Evolutionary conservation across 2,888 invertebrate genomes (phyloP).

Genomic region (Spilarctia lutea): DNA sequence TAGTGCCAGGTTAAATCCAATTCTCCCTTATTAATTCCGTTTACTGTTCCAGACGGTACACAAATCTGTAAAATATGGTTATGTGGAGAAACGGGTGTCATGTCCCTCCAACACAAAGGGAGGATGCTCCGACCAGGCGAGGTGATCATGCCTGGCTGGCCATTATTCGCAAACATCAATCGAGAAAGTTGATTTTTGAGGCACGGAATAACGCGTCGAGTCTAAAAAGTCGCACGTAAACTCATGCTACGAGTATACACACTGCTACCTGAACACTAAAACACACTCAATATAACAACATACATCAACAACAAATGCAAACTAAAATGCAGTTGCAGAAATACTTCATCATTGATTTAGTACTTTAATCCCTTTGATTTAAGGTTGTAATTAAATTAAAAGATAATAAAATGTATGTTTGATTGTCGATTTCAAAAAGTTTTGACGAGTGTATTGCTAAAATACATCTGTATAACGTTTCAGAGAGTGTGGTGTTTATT

Average conservation of each 20-base stretch:
- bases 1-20: too few species aligned
- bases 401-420: conserved; percentile 31
- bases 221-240: conserved; percentile 28
- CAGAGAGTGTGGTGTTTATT: conserved; percentile 57
- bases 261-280: conserved; percentile 54
- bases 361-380: conserved; percentile 33
- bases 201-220: too few species aligned
- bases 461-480: conserved; percentile 52
- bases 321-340: conserved; percentile 28
- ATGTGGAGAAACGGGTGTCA: too few species aligned
- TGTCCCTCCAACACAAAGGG: too few species aligned
- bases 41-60: too few species aligned
- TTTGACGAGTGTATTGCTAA: conserved; percentile 56
- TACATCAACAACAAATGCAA: conserved; percentile 44
- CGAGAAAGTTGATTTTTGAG: too few species aligned
- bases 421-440: conserved; percentile 53
- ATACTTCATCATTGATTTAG: conserved; percentile 21
- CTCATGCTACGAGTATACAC: conserved; percentile 1
- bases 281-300: conserved; percentile 53
- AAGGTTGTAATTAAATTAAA: conserved; percentile 28
- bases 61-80: too few species aligned
- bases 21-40: too few species aligned
- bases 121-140: too few species aligned
- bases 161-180: too few species aligned
- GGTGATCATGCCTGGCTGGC: too few species aligned